Conservation (phyloP, 2,888 invertebrate genomes). For the Allygus modestus region DNA sequence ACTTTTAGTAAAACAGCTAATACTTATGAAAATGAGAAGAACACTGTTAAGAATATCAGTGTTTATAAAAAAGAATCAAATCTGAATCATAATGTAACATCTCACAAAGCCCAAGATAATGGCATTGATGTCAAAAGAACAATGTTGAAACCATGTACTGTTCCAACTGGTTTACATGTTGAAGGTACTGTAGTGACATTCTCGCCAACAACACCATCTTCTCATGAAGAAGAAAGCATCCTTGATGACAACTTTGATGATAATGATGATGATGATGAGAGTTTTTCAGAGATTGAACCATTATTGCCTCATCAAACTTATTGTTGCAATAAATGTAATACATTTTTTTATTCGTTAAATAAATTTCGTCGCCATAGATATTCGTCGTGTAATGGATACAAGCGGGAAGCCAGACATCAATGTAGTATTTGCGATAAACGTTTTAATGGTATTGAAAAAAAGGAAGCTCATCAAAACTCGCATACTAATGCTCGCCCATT, state of each 20-base stretch:
- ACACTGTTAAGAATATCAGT: too few relatives aligned
- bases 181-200: too few relatives aligned
- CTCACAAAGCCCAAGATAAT: too few relatives aligned
- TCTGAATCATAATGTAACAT: too few relatives aligned
- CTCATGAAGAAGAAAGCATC: not conserved
- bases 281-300: not conserved
- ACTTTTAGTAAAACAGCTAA: too few relatives aligned
- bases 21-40: too few relatives aligned
- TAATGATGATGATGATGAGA: not conserved
- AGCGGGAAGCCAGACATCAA: not conserved
- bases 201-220: not conserved
- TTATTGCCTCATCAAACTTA: not conserved
- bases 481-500: conserved; percentile 18
- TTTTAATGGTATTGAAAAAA: not conserved
- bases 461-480: not conserved
- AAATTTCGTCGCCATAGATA: not conserved
- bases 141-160: too few relatives aligned
- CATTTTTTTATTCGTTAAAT: not conserved
- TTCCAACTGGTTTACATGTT: too few relatives aligned
- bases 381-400: not conserved
- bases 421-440: conserved; percentile 30
- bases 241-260: not conserved
- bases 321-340: not conserved
- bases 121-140: too few relatives aligned
- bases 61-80: too few relatives aligned